Evolutionary conservation across 2,888 invertebrate genomes (phyloP).

Genomic region (Acrocera orbiculus): DNA sequence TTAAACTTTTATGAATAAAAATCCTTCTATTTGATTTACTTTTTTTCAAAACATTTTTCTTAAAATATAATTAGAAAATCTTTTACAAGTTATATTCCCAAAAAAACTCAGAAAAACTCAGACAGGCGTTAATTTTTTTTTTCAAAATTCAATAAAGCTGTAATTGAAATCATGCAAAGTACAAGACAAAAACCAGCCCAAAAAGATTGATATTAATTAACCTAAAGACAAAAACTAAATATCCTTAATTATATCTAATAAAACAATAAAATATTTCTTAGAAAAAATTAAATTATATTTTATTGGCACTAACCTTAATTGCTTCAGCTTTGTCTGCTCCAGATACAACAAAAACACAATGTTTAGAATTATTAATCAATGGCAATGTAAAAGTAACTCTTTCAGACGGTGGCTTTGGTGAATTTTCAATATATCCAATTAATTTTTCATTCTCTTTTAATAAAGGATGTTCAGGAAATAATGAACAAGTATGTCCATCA

Average conservation of each 20-base stretch:
- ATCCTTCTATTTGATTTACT: no score
- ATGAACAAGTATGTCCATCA: conserved; percentile 94
- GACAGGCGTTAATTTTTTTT: background rate
- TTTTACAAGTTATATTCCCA: no score
- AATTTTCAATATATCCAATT: conserved; percentile 74
- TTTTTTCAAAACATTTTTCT: no score
- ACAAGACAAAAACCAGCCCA: no score
- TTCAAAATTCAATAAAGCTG: background rate
- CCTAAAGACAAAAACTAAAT: no score
- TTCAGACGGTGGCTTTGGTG: conserved; percentile 87
- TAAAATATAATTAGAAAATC: no score
- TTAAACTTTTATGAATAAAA: no score
- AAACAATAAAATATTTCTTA: background rate
- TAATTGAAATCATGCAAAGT: no score
- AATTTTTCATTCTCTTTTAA: conserved; percentile 44
- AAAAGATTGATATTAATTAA: no score
- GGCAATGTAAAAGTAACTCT: conserved; percentile 85
- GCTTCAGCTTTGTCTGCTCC: conserved; percentile 81
- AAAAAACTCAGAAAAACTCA: no score
- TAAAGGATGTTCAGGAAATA: conserved; percentile 70
- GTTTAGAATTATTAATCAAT: conserved; percentile 68
- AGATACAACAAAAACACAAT: conserved; percentile 67
- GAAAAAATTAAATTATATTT: background rate
- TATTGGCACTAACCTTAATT: conserved; percentile 47
- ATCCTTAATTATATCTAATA: no score